A percentile compares a stretch with the other conserved stretches of the same genome.
phyloP scores from a whole-genome alignment of 2,113 vertebrate species.

The Tringa solitaria region DNA sequence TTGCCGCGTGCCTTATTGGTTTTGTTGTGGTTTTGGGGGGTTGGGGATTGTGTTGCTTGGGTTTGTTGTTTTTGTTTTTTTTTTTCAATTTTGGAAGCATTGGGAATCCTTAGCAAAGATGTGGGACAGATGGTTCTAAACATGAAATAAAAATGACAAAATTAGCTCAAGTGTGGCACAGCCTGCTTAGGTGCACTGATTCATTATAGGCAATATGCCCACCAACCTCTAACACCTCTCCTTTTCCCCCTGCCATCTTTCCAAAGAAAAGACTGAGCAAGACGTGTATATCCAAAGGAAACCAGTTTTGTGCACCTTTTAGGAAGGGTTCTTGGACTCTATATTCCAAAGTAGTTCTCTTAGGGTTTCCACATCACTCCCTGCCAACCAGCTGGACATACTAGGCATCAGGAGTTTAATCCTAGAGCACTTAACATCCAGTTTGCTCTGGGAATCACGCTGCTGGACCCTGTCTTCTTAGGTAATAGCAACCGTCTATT shows the following conservation, averaged over 20 bases:
- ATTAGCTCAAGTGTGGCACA: not conserved
- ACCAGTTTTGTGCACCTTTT: not conserved
- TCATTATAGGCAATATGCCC: not conserved
- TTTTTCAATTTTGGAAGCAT: not conserved
- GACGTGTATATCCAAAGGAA: not conserved
- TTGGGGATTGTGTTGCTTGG: not conserved
- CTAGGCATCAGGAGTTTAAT: not conserved
- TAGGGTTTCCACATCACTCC: not conserved
- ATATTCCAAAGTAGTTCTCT: not conserved
- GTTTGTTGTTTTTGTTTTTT: rapidly evolving
- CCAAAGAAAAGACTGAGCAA: not conserved
- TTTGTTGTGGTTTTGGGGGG: rapidly evolving
- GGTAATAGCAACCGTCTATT: not conserved
- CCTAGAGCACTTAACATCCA: not conserved
- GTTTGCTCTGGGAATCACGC: not conserved
- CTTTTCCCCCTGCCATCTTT: not conserved
- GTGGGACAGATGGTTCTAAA: not conserved
- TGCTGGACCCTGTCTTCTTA: not conserved
- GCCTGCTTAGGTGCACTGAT: not conserved
- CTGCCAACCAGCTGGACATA: not conserved
- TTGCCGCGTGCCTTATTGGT: not conserved
- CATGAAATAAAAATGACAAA: not conserved
- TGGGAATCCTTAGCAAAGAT: not conserved
- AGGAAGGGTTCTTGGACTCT: not conserved
- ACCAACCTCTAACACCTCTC: not conserved